A percentile compares a stretch with the other conserved stretches of the same genome.
These are phyloP conservation scores for Atethmia centrago DNA, from an alignment of 2,888 invertebrate genomes.

Conservation along the genomic window DNA sequence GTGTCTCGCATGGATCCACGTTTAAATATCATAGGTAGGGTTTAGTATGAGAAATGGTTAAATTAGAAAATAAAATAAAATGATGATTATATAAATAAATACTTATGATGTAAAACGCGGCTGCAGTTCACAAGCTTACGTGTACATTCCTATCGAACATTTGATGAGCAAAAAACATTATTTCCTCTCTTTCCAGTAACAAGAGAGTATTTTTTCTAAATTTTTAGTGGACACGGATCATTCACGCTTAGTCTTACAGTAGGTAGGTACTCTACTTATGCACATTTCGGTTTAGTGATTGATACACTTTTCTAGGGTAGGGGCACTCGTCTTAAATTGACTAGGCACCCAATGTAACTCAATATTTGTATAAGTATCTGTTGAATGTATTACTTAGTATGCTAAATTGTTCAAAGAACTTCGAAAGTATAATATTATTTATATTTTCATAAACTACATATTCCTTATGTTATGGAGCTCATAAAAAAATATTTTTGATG, in stretches of 20 bases:
- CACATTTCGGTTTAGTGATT: conserved; percentile 9
- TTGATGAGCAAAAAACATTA: background rate
- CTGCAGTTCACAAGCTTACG: background rate
- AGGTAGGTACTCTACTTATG: background rate
- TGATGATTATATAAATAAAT: conserved; percentile 24
- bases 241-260: conserved; percentile 9
- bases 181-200: background rate
- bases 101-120: background rate
- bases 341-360: conserved; percentile 5
- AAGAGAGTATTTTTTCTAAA: background rate
- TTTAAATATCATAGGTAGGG: too few species aligned
- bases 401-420: conserved; percentile 5
- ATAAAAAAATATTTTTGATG: background rate
- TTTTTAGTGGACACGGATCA: background rate
- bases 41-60: conserved; percentile 31
- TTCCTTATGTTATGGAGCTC: background rate
- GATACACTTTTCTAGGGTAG: conserved; percentile 15
- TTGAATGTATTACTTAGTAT: conserved; percentile 1
- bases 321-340: conserved; percentile 2
- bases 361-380: conserved; percentile 6
- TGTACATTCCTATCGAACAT: background rate
- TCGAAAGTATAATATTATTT: background rate
- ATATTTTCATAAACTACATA: background rate
- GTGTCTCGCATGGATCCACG: too few species aligned
- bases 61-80: background rate